Conservation (phyloP, 2,888 invertebrate species). For the Trisateles emortualis region DNA sequence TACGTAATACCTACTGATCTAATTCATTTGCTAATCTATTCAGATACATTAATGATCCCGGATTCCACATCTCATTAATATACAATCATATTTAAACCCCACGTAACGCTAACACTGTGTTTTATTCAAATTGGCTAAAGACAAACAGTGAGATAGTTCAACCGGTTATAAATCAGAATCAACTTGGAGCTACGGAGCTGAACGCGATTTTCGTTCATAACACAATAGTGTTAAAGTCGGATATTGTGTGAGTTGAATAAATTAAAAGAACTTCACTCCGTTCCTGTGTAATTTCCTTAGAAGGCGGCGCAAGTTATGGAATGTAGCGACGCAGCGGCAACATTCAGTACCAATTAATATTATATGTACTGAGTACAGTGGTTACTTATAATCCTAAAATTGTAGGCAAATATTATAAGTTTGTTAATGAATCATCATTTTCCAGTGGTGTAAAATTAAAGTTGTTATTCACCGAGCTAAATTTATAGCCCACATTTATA, state of each 20-base stretch:
- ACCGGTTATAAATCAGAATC: conserved; percentile 68
- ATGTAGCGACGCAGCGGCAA: conserved; percentile 23
- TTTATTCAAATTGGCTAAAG: conserved; percentile 70
- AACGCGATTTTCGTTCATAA: conserved; percentile 44
- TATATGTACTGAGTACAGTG: conserved; percentile 15
- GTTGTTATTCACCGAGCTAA: no score
- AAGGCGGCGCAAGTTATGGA: conserved; percentile 45
- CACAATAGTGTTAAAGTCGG: conserved; percentile 50
- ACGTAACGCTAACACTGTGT: conserved; percentile 45
- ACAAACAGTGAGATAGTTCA: conserved; percentile 69
- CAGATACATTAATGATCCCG: conserved; percentile 42
- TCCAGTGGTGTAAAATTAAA: neutral
- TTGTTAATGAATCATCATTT: conserved; percentile 14
- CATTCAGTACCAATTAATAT: conserved; percentile 20
- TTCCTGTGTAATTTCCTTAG: conserved; percentile 65
- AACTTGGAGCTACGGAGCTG: conserved; percentile 33
- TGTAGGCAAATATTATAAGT: conserved; percentile 12
- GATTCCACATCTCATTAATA: conserved; percentile 50
- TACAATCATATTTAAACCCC: conserved; percentile 51
- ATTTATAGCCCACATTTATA: no score
- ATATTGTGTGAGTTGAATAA: conserved; percentile 56
- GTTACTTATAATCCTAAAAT: conserved; percentile 17
- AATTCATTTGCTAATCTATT: conserved; percentile 47
- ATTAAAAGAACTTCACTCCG: conserved; percentile 65
- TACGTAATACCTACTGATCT: conserved; percentile 22